These are phyloP conservation scores for Anastrepha ludens DNA, from an alignment of 1,140 invertebrate genomes.

Conservation along the genomic window DNA sequence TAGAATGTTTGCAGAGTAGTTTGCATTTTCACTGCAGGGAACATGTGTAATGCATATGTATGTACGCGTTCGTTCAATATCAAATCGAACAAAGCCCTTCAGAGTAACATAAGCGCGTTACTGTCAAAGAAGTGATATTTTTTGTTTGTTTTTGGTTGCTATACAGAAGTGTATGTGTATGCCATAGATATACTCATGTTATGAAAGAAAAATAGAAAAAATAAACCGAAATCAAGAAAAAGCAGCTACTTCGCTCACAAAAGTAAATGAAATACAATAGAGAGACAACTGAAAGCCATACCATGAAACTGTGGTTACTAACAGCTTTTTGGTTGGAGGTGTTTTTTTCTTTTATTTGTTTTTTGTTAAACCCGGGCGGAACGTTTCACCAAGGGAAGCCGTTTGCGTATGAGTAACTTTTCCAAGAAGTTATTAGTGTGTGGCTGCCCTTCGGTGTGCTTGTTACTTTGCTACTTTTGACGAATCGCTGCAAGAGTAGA, in stretches of 20 bases:
- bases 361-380: neutral
- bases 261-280: neutral
- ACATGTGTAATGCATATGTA: too few species aligned
- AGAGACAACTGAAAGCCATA: neutral
- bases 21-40: too few species aligned
- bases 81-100: neutral
- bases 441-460: neutral
- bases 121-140: slow-evolving; percentile 15
- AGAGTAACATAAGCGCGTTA: neutral
- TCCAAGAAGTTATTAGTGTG: neutral
- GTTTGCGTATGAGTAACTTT: neutral
- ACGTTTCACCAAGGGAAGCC: neutral
- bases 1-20: too few species aligned
- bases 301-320: neutral
- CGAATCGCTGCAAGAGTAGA: neutral
- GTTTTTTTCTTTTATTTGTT: too few species aligned
- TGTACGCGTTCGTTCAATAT: neutral
- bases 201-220: neutral
- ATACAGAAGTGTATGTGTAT: neutral
- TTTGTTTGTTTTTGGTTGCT: neutral
- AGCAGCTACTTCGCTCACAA: neutral
- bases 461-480: too few species aligned
- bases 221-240: neutral
- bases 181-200: neutral
- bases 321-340: neutral